Conservation (phyloP, 2,797 vertebrate genomes). For the Myotis planiceps region DNA sequence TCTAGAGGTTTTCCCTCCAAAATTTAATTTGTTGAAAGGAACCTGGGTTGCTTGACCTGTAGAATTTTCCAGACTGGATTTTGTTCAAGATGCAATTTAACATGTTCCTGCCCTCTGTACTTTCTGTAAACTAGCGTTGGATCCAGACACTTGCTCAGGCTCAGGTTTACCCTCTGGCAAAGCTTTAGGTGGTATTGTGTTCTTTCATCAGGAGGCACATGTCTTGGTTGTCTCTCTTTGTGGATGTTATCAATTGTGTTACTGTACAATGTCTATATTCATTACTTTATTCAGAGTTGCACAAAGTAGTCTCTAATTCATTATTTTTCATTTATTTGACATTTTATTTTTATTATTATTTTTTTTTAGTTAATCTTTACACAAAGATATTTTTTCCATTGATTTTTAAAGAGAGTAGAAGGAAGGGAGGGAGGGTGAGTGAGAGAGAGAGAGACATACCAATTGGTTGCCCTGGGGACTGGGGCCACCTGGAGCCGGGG, state of each 20-base stretch:
- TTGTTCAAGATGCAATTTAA: not conserved
- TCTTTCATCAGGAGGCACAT: not conserved
- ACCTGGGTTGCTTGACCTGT: not conserved
- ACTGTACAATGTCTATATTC: not conserved
- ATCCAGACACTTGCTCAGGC: not conserved
- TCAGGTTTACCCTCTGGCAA: not conserved
- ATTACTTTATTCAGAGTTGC: not conserved
- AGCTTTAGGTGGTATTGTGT: not conserved
- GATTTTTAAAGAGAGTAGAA: no score
- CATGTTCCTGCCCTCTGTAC: not conserved
- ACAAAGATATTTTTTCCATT: no score
- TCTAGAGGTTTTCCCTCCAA: not conserved
- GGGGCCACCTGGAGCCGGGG: no score
- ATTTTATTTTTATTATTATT: not conserved
- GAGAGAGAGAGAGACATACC: no score
- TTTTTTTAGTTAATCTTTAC: no score
- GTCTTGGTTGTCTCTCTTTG: not conserved
- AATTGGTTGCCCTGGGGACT: no score
- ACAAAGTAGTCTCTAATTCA: not conserved
- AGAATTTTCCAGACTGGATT: conserved; percentile 11
- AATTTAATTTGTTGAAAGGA: not conserved
- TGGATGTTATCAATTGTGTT: not conserved
- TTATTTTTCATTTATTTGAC: not conserved
- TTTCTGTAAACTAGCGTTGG: not conserved
- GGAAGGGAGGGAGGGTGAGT: no score